Evolutionary conservation across 64 coral and sea anemone species (phyloP), one percentile per base, ranked within the genome.

Genomic region (Montipora capricornis): DNA sequence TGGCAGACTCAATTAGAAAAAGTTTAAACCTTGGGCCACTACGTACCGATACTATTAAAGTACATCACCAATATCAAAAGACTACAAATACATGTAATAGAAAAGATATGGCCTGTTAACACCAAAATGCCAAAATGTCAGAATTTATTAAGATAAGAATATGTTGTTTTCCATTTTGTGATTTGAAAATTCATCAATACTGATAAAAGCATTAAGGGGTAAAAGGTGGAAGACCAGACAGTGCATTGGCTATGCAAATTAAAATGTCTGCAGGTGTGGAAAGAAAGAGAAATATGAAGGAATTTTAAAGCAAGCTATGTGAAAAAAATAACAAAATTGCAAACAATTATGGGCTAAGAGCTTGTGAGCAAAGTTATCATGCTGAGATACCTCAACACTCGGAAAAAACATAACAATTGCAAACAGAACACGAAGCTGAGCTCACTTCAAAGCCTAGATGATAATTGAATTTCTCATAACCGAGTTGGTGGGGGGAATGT

Each of bases 211-310:
- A 57, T 57, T 11, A 57, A 57, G 11, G 1, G 6, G 61, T 64
- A 64, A 14, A 64, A 64, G 61, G 14, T 14, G 13, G 14, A 64
- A 86, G 6, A 71, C 82, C 20, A 86, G 67, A 51, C 62, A 86
- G 1, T 68, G 45, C 11, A 46, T 73, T 22, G 1, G 67, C 11
- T 86, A 86, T 86, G 82, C 82, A 86, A 86, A 86, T 86, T 46
- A 86, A 20, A 49, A 2, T 9, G 3, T 71, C 67, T 86, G 82
- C 82, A 86, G 82, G 82, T 86, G 82, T 71, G 66, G 47, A 71
- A 17, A 13, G 14, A 45, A 45, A 37, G 37, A 37, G 37, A 19
- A 73, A 51, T 19, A 14, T 64, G 61, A 64, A 47, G 82, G 16
- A 19, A 48, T 73, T 20, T 47, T 44, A 50, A 86, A 50, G 19